Percentiles rank a stretch among this genome's conserved stretches.
Evolutionary conservation across 1,140 invertebrate genomes (phyloP).

Genomic region (Sycophaga agraensis): DNA sequence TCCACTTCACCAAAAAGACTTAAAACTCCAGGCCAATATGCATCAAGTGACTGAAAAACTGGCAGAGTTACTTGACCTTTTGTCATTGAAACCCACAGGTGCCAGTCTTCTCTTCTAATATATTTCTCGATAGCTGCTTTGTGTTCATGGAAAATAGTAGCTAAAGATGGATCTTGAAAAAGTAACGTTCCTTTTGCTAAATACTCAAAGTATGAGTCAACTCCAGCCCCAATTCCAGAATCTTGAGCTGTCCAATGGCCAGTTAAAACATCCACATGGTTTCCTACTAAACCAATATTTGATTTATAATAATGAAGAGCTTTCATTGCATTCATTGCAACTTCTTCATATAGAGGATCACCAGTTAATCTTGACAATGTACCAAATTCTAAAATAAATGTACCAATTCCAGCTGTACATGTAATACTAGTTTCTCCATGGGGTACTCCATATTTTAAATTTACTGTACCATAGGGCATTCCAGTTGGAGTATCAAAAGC

Average conservation of each 20-base stretch:
- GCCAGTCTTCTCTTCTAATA: slow-evolving; percentile 91
- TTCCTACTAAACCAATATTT: slow-evolving; percentile 88
- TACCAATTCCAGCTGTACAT: slow-evolving; percentile 97
- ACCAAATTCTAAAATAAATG: slow-evolving; percentile 97
- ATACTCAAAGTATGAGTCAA: slow-evolving; percentile 99
- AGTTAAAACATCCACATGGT: slow-evolving; percentile 94
- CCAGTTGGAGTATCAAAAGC: slow-evolving; percentile 89
- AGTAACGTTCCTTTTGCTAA: slow-evolving; percentile 90
- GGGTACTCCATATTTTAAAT: slow-evolving; percentile 89
- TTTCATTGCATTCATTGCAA: slow-evolving; percentile 89
- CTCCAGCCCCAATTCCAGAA: slow-evolving; percentile 87
- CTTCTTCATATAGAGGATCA: slow-evolving; percentile 91
- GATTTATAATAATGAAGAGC: slow-evolving; percentile 84
- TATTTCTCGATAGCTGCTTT: slow-evolving; percentile 84
- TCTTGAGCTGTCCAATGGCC: slow-evolving; percentile 97
- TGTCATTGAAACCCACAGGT: slow-evolving; percentile 94
- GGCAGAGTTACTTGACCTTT: slow-evolving; percentile 94
- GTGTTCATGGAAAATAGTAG: slow-evolving; percentile 88
- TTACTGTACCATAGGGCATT: slow-evolving; percentile 99
- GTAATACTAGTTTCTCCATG: slow-evolving; percentile 93
- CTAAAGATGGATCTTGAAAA: slow-evolving; percentile 80
- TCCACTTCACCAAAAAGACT: slow-evolving; percentile 85
- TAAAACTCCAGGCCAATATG: slow-evolving; percentile 96
- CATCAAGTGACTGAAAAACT: slow-evolving; percentile 96
- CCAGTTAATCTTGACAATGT: slow-evolving; percentile 92